Evolutionary conservation across 2,888 invertebrate species (phyloP).

Genomic region (Tanytarsus gracilentus): DNA sequence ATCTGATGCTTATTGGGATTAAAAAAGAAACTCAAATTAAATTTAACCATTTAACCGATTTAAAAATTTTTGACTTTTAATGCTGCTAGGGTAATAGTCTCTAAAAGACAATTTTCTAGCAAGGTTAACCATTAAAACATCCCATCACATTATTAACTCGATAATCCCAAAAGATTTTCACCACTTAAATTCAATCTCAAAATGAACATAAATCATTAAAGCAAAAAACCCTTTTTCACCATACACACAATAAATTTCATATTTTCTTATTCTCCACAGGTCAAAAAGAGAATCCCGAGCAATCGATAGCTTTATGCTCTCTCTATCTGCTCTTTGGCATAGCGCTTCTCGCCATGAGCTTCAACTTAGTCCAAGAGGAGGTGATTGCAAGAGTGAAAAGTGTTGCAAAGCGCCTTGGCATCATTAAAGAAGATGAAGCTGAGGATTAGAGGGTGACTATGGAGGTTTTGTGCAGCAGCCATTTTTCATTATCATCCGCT

Average conservation of each 20-base stretch:
- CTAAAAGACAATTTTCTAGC: no score
- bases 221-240: background rate
- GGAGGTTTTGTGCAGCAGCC: background rate
- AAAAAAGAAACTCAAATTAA: no score
- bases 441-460: slow-evolving; percentile 41
- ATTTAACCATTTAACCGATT: no score
- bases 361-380: slow-evolving; percentile 91
- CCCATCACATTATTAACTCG: no score
- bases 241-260: slow-evolving; percentile 42
- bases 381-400: slow-evolving; percentile 81
- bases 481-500: no score
- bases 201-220: background rate
- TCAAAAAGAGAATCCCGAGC: slow-evolving; percentile 40
- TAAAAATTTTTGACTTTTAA: slow-evolving; percentile 43
- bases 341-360: slow-evolving; percentile 89
- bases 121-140: no score
- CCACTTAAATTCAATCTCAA: no score
- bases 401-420: slow-evolving; percentile 76
- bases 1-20: no score
- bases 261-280: slow-evolving; percentile 35
- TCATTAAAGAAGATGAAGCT: slow-evolving; percentile 67
- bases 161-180: no score
- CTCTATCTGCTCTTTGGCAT: slow-evolving; percentile 90
- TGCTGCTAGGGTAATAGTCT: background rate
- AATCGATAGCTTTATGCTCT: slow-evolving; percentile 71